phyloP scores from a whole-genome alignment of 2,113 vertebrate genomes.

The Fukomys damarensis region DNA sequence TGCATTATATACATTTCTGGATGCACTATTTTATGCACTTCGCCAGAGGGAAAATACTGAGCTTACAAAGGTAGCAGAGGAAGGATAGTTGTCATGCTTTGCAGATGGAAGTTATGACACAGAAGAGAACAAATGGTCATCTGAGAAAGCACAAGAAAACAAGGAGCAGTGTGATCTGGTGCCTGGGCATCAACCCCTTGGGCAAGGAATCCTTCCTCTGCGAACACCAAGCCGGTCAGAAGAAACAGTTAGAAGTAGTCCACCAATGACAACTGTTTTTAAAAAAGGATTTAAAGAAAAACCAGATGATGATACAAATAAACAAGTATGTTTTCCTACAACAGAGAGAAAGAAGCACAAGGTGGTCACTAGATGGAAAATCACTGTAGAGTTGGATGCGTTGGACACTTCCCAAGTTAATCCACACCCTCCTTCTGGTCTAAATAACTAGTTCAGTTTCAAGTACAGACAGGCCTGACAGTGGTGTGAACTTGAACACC shows the following conservation, averaged over 20 bases:
- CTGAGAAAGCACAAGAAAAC: not conserved
- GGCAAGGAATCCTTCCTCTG: not conserved
- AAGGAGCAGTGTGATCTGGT: not conserved
- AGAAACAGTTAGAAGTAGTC: not conserved
- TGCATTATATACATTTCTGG: too few species aligned
- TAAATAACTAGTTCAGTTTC: not conserved
- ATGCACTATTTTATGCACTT: not conserved
- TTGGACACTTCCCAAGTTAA: not conserved
- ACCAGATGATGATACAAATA: not conserved
- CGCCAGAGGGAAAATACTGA: not conserved
- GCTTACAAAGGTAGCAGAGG: not conserved
- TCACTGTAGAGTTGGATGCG: not conserved
- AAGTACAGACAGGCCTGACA: not conserved
- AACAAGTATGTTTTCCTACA: not conserved
- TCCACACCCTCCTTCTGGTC: not conserved
- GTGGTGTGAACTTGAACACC: not conserved
- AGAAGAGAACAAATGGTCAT: not conserved
- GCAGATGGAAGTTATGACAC: not conserved
- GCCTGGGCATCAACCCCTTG: not conserved
- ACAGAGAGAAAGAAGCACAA: not conserved
- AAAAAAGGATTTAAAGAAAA: not conserved
- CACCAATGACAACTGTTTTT: not conserved
- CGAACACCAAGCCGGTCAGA: not conserved
- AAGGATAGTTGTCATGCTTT: not conserved
- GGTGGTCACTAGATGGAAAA: not conserved